Conservation (phyloP, 2,888 invertebrate genomes). For the Heliothis peltigera region DNA sequence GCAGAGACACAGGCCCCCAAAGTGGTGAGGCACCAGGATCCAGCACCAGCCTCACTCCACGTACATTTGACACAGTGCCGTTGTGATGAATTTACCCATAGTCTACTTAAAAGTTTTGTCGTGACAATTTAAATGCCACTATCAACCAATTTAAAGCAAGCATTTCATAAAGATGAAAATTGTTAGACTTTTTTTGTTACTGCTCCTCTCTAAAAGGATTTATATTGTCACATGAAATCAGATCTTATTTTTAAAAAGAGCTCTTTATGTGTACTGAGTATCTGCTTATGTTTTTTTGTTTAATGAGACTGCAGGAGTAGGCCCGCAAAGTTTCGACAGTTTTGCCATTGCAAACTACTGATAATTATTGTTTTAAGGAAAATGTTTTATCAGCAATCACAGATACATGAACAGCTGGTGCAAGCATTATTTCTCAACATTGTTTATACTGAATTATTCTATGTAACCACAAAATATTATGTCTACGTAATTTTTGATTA, state of each 20-base stretch:
- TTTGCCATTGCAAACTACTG: conserved; percentile 73
- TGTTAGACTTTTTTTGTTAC: conserved; percentile 57
- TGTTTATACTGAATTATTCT: conserved; percentile 88
- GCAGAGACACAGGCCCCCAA: conserved; percentile 90
- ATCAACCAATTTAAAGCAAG: conserved; percentile 54
- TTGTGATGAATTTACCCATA: conserved; percentile 84
- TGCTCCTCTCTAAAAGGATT: conserved; percentile 59
- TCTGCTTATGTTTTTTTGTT: conserved; percentile 79
- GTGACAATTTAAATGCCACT: conserved; percentile 79
- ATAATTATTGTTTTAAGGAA: conserved; percentile 75
- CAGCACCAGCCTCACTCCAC: conserved; percentile 84
- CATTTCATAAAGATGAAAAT: conserved; percentile 44
- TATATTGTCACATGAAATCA: conserved; percentile 80
- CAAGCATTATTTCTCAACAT: conserved; percentile 82
- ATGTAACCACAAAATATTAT: conserved; percentile 89
- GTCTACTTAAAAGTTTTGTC: conserved; percentile 71
- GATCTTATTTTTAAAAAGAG: conserved; percentile 73
- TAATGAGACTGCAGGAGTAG: conserved; percentile 74
- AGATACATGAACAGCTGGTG: conserved; percentile 77
- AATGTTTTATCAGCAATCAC: conserved; percentile 80
- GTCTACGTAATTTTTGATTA: conserved; percentile 89
- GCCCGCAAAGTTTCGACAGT: conserved; percentile 70
- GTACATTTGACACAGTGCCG: conserved; percentile 84
- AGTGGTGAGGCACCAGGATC: conserved; percentile 91
- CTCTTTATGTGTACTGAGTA: conserved; percentile 77